Evolutionary conservation across 2,888 invertebrate species (phyloP), one percentile per base, ranked within the genome.

Genomic region (Lasiommata megera): DNA sequence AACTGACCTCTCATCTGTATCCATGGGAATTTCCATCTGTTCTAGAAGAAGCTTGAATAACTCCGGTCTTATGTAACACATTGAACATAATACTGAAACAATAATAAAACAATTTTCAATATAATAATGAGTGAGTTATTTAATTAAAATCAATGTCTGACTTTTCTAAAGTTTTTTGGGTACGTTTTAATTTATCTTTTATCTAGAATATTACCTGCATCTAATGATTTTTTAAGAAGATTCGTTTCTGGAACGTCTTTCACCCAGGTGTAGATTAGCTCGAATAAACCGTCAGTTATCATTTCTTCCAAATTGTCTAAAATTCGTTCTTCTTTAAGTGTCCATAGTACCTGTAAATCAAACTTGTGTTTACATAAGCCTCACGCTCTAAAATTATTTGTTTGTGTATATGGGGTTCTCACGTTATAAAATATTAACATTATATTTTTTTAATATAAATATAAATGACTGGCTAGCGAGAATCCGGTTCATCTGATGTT

Each of bases 61-160:
- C 63, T 94, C 94, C 0, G 96, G 95, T 67, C 94, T 93, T 29
- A 97, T 95, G 80, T 95, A 96, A 81, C 97, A 97, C 74, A 97
- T 92, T 3, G 97, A 95, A 79, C 97, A 98, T 48, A 98, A 82
- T 54, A 97, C 93, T 72, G 84, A 38, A 85, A 84, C 54, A 68
- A 55, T 61, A 67, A 43, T 57, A 12, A 7, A 18, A 18, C n/a
- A n/a, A n/a, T n/a, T n/a, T n/a, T n/a, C n/a, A n/a, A n/a, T n/a
- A n/a, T n/a, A n/a, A n/a, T n/a, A n/a, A n/a, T n/a, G n/a, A n/a
- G n/a, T n/a, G n/a, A n/a, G n/a, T n/a, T n/a, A n/a, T n/a, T n/a
- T n/a, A n/a, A n/a, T n/a, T n/a, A n/a, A n/a, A n/a, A n/a, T n/a
- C n/a, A n/a, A n/a, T n/a, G n/a, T n/a, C n/a, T n/a, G n/a, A n/a